These are phyloP conservation scores for Aphaenogaster ashmeadi DNA, from an alignment of 1,140 invertebrate species.

Conservation along the genomic window DNA sequence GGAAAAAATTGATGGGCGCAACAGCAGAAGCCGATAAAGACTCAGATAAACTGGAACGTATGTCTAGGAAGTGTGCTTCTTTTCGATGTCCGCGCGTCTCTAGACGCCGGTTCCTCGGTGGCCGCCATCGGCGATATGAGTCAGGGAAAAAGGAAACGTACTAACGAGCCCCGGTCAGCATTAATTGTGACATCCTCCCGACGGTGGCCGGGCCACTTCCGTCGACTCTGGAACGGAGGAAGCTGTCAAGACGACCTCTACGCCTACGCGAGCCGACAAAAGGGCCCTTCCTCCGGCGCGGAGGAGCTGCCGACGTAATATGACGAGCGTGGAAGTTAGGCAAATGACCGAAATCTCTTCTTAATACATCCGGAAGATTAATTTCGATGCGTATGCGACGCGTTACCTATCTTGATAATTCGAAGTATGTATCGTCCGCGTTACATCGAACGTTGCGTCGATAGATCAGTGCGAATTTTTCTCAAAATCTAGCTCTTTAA, in stretches of 20 bases:
- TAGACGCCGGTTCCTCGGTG: slow-evolving; percentile 46
- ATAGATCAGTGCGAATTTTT: not conserved
- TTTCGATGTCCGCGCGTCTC: not conserved
- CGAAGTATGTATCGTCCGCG: not conserved
- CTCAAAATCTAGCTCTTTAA: too few species aligned
- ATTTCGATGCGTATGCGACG: not conserved
- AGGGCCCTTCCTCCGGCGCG: slow-evolving; percentile 58
- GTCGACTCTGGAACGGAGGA: slow-evolving; percentile 80
- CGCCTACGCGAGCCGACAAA: slow-evolving; percentile 79
- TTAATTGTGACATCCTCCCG: slow-evolving; percentile 86
- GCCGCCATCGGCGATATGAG: slow-evolving; percentile 77
- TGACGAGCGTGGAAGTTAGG: not conserved
- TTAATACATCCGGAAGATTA: not conserved
- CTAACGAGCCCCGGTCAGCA: slow-evolving; percentile 85
- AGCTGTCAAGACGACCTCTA: slow-evolving; percentile 84
- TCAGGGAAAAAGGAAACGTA: slow-evolving; percentile 85
- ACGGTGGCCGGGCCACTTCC: slow-evolving; percentile 82
- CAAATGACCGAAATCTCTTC: slow-evolving; percentile 38
- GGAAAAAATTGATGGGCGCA: not conserved
- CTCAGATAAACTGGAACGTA: not conserved
- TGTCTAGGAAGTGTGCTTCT: not conserved
- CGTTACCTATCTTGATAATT: not conserved
- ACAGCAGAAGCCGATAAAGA: not conserved
- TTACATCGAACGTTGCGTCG: not conserved
- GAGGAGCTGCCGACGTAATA: not conserved